phyloP scores from a whole-genome alignment of 2,113 vertebrate genomes.

The Nymphicus hollandicus region DNA sequence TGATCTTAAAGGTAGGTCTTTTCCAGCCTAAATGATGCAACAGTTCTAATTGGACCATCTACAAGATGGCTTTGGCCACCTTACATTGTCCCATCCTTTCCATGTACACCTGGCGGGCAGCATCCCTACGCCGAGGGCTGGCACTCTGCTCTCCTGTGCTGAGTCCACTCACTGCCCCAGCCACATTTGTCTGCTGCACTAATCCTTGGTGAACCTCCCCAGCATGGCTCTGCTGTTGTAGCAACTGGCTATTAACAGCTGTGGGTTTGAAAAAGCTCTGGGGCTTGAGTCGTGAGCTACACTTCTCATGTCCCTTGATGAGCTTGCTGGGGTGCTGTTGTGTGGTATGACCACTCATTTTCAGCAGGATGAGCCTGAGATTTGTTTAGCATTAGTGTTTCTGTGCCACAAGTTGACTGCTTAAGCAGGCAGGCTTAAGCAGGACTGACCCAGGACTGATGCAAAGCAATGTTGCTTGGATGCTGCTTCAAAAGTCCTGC shows the following conservation, averaged over 20 bases:
- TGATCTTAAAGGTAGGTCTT: background rate
- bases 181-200: background rate
- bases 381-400: background rate
- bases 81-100: background rate
- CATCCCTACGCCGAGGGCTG: rapidly evolving
- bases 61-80: background rate
- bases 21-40: background rate
- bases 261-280: background rate
- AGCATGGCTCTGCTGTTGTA: rapidly evolving
- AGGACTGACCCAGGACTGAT: background rate
- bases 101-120: background rate
- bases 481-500: background rate
- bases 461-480: background rate
- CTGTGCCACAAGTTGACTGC: background rate
- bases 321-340: background rate
- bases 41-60: background rate
- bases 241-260: background rate
- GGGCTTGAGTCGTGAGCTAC: background rate
- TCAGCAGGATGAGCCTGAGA: background rate
- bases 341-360: rapidly evolving
- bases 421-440: background rate
- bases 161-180: background rate
- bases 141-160: background rate
- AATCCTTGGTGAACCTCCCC: background rate
- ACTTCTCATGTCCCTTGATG: background rate